A percentile compares a stretch with the other conserved stretches of the same genome.
phyloP scores from a whole-genome alignment of 2,797 vertebrate species.

The Mus minutoides region DNA sequence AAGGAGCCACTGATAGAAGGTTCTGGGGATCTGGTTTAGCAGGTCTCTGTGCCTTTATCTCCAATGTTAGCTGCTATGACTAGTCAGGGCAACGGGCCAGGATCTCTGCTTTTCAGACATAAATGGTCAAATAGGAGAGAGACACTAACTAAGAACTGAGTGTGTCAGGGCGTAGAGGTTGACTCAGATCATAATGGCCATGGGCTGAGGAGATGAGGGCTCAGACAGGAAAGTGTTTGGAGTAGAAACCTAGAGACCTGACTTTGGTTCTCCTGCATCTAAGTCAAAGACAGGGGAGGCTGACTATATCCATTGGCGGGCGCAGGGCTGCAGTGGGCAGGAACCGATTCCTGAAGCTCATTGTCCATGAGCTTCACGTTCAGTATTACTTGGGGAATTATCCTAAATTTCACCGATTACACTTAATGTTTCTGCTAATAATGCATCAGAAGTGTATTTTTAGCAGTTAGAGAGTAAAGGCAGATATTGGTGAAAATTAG shows the following conservation, averaged over 20 bases:
- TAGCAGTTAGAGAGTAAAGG: background rate
- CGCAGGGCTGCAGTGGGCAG: background rate
- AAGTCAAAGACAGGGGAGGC: background rate
- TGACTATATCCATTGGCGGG: too few relatives aligned
- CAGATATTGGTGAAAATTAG: constrained; percentile 32
- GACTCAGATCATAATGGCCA: background rate
- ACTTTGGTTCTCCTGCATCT: background rate
- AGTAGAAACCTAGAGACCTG: background rate
- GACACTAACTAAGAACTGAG: background rate
- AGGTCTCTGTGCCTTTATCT: background rate
- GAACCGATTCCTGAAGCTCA: background rate
- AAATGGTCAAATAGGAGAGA: background rate
- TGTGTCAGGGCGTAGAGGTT: background rate
- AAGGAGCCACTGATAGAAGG: background rate
- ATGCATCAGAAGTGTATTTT: background rate
- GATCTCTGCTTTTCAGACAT: background rate
- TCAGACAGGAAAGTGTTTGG: too few relatives aligned
- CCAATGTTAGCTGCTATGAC: background rate
- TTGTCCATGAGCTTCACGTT: background rate
- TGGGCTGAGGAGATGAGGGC: background rate
- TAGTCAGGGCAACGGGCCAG: background rate
- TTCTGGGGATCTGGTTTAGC: background rate
- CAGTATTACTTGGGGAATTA: background rate
- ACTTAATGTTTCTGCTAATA: background rate
- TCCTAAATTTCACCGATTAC: constrained; percentile 6